Conservation (phyloP, 1,140 invertebrate genomes). For the Leptoteleia sp. region DNA sequence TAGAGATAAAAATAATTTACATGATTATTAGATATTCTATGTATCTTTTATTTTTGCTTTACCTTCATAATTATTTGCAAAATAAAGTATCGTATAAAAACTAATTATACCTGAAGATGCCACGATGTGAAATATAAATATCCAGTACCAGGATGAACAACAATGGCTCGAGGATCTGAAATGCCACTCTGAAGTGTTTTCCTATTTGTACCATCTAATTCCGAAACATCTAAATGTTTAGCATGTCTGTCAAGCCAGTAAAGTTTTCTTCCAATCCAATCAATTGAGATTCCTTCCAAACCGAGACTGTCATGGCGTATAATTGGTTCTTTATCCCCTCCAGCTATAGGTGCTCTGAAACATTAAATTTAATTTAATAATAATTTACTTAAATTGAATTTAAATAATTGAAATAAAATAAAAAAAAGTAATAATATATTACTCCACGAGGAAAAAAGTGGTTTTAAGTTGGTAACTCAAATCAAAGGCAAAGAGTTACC, state of each 20-base stretch:
- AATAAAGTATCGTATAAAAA: no score
- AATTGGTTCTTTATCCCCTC: slow-evolving; percentile 88
- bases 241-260: slow-evolving; percentile 99
- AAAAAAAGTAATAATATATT: no score
- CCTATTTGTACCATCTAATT: slow-evolving; percentile 95
- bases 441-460: no score
- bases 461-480: no score
- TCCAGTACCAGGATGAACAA: slow-evolving; percentile 96
- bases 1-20: slow-evolving; percentile 74
- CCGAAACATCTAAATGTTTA: slow-evolving; percentile 95
- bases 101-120: slow-evolving; percentile 86
- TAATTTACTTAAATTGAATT: neutral
- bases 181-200: slow-evolving; percentile 93
- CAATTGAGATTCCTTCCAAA: slow-evolving; percentile 96
- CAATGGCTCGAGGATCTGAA: slow-evolving; percentile 95
- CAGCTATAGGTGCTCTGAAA: slow-evolving; percentile 74
- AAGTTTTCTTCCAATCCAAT: slow-evolving; percentile 97
- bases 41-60: no score
- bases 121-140: slow-evolving; percentile 98
- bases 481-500: no score
- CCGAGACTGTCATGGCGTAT: slow-evolving; percentile 96
- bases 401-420: no score
- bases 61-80: no score
- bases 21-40: no score
- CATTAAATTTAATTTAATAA: no score